These are phyloP conservation scores for Macrotus californicus DNA, from an alignment of 2,113 vertebrate genomes.

Conservation along the genomic window DNA sequence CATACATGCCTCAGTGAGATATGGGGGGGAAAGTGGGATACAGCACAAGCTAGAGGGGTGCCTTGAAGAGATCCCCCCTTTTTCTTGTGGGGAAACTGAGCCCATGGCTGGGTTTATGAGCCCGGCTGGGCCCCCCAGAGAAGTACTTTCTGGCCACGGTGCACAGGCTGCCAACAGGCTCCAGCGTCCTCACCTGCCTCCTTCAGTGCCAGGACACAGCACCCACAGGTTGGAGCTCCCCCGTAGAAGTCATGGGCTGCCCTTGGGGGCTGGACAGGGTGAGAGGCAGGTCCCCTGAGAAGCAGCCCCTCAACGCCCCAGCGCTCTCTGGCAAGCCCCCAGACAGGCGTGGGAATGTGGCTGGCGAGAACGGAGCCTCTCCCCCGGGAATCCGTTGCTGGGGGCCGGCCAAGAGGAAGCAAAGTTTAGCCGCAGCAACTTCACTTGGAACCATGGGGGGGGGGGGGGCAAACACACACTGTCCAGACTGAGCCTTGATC, in stretches of 20 bases:
- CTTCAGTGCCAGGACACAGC: neutral
- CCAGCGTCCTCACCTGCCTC: accelerated
- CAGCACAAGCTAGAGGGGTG: accelerated
- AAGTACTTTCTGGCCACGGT: accelerated
- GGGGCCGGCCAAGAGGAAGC: constrained; percentile 43
- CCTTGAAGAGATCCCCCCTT: neutral
- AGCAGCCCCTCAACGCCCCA: constrained; percentile 1
- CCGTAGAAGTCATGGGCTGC: too few species aligned
- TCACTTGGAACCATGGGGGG: neutral
- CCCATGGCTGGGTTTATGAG: neutral
- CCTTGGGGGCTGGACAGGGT: neutral
- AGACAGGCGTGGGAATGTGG: constrained; percentile 58
- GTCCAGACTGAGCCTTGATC: neutral
- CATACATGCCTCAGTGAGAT: accelerated
- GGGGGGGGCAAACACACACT: neutral
- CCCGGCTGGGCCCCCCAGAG: too few species aligned
- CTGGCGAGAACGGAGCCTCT: neutral
- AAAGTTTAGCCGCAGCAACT: constrained; percentile 20
- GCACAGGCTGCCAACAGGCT: accelerated
- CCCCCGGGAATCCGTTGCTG: constrained; percentile 38
- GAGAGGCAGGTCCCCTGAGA: neutral
- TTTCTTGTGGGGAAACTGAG: neutral
- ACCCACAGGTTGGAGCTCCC: too few species aligned
- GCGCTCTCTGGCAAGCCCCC: neutral
- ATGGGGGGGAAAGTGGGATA: neutral